Conservation (phyloP, 1,140 invertebrate genomes). For the Bombus affinis region DNA sequence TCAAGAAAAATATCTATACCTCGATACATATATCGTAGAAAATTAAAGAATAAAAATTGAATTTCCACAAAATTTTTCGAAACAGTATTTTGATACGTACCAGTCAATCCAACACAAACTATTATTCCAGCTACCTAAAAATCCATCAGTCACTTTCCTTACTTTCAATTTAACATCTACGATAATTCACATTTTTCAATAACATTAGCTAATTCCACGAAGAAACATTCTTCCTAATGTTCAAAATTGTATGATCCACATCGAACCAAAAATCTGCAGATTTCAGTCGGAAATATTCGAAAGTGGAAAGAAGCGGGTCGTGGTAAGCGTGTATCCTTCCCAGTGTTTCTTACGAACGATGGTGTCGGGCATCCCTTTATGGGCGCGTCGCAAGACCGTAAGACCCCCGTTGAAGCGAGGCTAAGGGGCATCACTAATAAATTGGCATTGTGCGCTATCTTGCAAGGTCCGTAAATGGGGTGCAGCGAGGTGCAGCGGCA, state of each 20-base stretch:
- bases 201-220: not conserved
- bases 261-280: not conserved
- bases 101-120: not conserved
- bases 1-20: no score
- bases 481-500: constrained; percentile 60
- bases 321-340: constrained; percentile 61
- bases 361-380: constrained; percentile 73
- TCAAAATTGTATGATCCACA: not conserved
- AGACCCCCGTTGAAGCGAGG: constrained; percentile 71
- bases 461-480: constrained; percentile 73
- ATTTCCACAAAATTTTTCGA: no score
- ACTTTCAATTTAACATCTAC: not conserved
- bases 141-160: not conserved
- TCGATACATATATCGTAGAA: not conserved
- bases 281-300: not conserved
- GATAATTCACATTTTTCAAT: not conserved
- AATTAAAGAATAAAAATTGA: not conserved
- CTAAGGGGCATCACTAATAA: constrained; percentile 79
- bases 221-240: not conserved
- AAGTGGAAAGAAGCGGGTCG: constrained; percentile 41
- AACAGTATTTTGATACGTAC: no score
- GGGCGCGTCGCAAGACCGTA: constrained; percentile 42
- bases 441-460: constrained; percentile 79
- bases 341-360: constrained; percentile 75
- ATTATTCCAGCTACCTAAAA: not conserved